Evolutionary conservation across 2,797 vertebrate species (phyloP).

Genomic region (Numenius phaeopus): DNA sequence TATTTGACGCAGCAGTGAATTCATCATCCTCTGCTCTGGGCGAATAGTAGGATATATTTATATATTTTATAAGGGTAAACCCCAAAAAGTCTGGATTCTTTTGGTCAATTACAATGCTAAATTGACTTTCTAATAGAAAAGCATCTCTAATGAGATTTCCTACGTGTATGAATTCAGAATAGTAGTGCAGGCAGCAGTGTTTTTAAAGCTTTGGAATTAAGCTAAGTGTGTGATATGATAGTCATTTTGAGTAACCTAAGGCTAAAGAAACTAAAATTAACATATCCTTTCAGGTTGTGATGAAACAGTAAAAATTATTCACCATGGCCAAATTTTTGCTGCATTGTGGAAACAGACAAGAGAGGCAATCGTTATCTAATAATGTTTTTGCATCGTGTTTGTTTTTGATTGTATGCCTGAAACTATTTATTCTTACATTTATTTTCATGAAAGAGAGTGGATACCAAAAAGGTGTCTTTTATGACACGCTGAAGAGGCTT

Average conservation of each 20-base stretch:
- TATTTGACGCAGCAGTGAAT: not conserved
- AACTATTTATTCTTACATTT: not conserved
- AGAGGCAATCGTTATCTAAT: not conserved
- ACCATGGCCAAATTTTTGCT: not conserved
- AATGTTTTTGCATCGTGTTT: not conserved
- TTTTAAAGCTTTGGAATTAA: slow-evolving; percentile 46
- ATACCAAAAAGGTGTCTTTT: not conserved
- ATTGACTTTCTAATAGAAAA: slow-evolving; percentile 12
- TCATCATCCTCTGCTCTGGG: not conserved
- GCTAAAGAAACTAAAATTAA: slow-evolving; percentile 37
- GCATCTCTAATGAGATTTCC: not conserved
- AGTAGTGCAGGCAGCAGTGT: not conserved
- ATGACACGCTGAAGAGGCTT: not conserved
- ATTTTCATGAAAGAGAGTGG: not conserved
- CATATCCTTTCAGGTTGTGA: slow-evolving; percentile 19
- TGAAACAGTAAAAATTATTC: slow-evolving; percentile 32
- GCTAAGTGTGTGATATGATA: not conserved
- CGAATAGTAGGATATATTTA: not conserved
- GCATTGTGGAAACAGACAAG: not conserved
- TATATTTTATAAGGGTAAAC: not conserved
- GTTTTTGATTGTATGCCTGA: not conserved
- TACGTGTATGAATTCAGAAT: not conserved
- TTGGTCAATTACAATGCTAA: not conserved
- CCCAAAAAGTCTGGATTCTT: not conserved
- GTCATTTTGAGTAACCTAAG: slow-evolving; percentile 17